These are phyloP conservation scores for Xenotilapia flavipinnis DNA, from an alignment of 2,113 vertebrate genomes.

Conservation along the genomic window DNA sequence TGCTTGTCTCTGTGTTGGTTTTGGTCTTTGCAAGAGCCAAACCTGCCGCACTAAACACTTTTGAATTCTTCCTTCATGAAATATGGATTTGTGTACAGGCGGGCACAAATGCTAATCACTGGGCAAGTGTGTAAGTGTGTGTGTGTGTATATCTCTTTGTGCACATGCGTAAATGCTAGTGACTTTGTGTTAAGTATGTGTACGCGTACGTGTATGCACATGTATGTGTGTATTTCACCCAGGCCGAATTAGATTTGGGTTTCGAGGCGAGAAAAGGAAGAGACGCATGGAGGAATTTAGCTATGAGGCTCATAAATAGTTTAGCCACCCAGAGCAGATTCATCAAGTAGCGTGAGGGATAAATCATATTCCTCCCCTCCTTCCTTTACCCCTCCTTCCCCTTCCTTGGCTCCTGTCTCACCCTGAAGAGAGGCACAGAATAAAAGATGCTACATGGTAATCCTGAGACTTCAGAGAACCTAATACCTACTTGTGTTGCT, in stretches of 20 bases:
- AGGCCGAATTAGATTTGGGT: conserved; percentile 74
- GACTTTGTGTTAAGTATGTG: conserved; percentile 34
- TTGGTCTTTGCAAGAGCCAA: conserved; percentile 52
- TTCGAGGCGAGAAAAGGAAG: conserved; percentile 59
- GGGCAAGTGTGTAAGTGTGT: neutral
- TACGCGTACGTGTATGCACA: neutral
- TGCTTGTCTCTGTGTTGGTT: conserved; percentile 17
- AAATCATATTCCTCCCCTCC: conserved; percentile 66
- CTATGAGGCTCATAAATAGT: conserved; percentile 80
- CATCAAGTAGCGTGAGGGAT: conserved; percentile 75
- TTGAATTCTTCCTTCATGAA: conserved; percentile 62
- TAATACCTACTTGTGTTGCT: conserved; percentile 39
- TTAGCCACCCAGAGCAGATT: conserved; percentile 78
- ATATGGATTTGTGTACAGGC: conserved; percentile 71
- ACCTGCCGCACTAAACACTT: conserved; percentile 65
- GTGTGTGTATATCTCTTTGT: neutral
- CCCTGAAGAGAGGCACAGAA: conserved; percentile 44
- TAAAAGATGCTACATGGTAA: conserved; percentile 54
- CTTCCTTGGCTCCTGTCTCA: conserved; percentile 14
- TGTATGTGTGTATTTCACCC: conserved; percentile 38
- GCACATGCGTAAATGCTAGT: conserved; percentile 1
- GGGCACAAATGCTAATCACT: conserved; percentile 68
- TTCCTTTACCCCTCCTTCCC: conserved; percentile 19
- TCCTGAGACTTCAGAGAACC: conserved; percentile 45
- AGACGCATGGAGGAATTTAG: conserved; percentile 74